phyloP scores from a whole-genome alignment of 2,113 vertebrate genomes.

The Candoia aspera region DNA sequence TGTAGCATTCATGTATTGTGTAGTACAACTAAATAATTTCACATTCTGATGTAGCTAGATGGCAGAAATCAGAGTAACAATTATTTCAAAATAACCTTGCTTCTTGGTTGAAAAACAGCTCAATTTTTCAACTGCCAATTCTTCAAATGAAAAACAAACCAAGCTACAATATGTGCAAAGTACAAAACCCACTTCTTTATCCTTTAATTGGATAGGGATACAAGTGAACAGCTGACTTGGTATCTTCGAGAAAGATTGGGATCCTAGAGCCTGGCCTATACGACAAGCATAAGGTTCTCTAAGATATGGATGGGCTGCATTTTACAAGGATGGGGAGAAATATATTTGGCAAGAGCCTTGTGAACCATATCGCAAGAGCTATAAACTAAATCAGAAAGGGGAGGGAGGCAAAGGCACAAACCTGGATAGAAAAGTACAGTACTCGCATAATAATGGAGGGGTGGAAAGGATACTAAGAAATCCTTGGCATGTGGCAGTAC shows the following conservation, averaged over 20 bases:
- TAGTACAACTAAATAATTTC: conserved; percentile 19
- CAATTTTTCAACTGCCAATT: background rate
- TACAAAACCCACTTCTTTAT: background rate
- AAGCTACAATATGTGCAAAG: background rate
- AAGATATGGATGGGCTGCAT: background rate
- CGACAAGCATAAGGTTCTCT: background rate
- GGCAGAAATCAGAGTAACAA: conserved; percentile 39
- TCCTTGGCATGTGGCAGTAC: no score
- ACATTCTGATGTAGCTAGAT: conserved; percentile 17
- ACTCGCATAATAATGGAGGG: no score
- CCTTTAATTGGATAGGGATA: background rate
- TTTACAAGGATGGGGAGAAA: background rate
- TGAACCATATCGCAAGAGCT: no score
- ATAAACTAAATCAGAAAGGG: no score
- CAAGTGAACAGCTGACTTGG: background rate
- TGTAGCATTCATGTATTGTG: conserved; percentile 37
- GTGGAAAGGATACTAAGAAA: no score
- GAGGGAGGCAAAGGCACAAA: no score
- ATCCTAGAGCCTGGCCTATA: background rate
- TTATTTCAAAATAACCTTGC: background rate
- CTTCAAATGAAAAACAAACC: background rate
- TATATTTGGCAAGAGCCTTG: no score
- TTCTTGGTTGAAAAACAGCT: background rate
- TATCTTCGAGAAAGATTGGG: background rate
- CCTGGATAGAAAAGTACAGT: no score